Conservation (phyloP, 1,140 invertebrate genomes). For the Phymastichus coffea region DNA sequence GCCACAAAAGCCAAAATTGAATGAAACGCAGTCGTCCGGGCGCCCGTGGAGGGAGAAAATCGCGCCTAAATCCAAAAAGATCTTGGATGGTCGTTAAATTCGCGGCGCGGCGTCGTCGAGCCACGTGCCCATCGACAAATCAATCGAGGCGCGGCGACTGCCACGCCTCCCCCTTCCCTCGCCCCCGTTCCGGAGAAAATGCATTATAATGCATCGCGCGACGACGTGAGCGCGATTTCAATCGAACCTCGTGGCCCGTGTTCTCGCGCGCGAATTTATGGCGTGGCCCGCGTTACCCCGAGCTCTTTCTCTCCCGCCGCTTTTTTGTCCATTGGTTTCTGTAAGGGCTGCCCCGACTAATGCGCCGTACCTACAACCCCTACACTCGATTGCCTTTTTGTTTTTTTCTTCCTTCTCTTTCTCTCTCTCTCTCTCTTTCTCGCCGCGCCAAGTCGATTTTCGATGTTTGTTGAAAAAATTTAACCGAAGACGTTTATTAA, state of each 20-base stretch:
- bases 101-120: too few relatives aligned
- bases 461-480: too few relatives aligned
- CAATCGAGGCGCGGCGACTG: constrained; percentile 41
- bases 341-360: too few relatives aligned
- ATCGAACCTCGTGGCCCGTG: constrained; percentile 29
- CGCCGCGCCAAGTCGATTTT: not conserved
- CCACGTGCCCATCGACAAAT: constrained; percentile 33
- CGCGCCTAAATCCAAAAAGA: not conserved
- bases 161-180: constrained; percentile 30
- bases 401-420: too few relatives aligned
- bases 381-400: constrained; percentile 13
- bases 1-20: too few relatives aligned
- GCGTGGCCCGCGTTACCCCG: constrained; percentile 27
- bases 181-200: constrained; percentile 36
- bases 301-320: too few relatives aligned
- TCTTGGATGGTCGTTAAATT: too few relatives aligned
- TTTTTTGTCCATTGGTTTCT: too few relatives aligned
- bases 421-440: not conserved
- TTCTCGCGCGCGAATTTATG: constrained; percentile 34
- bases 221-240: constrained; percentile 40
- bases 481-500: not conserved
- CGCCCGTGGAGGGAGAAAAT: not conserved
- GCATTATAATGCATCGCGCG: constrained; percentile 40
- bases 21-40: not conserved
- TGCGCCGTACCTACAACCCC: too few relatives aligned